Conservation (phyloP, 2,797 vertebrate genomes). For the Setipinna tenuifilis region DNA sequence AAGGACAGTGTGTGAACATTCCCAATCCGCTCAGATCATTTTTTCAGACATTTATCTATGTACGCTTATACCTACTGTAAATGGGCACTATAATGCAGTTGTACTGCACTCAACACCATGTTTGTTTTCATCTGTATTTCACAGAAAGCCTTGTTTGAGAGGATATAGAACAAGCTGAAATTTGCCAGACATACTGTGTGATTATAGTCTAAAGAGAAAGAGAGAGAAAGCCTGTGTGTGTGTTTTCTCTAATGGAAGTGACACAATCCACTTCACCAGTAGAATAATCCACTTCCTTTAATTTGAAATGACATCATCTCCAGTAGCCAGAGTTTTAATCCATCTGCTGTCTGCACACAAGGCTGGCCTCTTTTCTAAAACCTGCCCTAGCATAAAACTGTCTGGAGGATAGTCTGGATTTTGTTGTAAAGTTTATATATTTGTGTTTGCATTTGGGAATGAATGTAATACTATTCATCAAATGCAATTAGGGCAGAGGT, state of each 20-base stretch:
- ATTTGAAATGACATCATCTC: slow-evolving; percentile 43
- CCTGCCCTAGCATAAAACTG: background rate
- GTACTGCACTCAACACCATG: background rate
- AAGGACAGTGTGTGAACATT: too few relatives aligned
- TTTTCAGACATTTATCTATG: background rate
- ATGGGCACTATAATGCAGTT: background rate
- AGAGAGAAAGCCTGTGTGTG: background rate
- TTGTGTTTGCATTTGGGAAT: background rate
- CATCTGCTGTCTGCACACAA: slow-evolving; percentile 42
- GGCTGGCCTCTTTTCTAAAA: slow-evolving; percentile 13
- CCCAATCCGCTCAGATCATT: too few relatives aligned
- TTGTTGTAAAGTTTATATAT: background rate
- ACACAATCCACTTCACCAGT: slow-evolving; percentile 24
- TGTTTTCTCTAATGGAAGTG: background rate
- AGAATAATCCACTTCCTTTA: slow-evolving; percentile 38
- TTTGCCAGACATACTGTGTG: background rate
- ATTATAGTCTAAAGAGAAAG: background rate
- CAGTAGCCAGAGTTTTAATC: slow-evolving; percentile 44
- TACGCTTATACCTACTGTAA: too few relatives aligned
- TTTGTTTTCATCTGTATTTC: background rate
- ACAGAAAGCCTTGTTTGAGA: background rate
- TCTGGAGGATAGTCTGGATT: background rate
- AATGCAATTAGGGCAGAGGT: background rate
- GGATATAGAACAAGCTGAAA: background rate
- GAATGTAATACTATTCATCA: background rate